These are phyloP conservation scores for Atrichornis clamosus DNA, from an alignment of 2,113 vertebrate species.

Conservation along the genomic window DNA sequence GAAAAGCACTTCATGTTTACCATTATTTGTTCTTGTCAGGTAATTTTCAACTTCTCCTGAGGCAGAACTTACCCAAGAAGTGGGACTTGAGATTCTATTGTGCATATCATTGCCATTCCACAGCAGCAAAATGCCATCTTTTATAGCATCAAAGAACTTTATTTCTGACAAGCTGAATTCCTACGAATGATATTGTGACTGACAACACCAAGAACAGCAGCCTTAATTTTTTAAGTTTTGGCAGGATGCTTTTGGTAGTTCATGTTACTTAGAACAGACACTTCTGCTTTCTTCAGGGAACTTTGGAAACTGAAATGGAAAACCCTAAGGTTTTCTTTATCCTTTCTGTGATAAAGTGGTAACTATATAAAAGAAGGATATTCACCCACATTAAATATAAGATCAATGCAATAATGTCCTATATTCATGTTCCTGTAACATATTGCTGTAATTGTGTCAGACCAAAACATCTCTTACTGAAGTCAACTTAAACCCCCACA, in stretches of 20 bases:
- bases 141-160: slow-evolving; percentile 15
- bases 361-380: slow-evolving; percentile 29
- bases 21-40: slow-evolving; percentile 1
- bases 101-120: not conserved
- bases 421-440: not conserved
- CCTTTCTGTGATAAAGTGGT: not conserved
- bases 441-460: not conserved
- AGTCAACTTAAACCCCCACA: not conserved
- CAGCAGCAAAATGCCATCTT: slow-evolving; percentile 12
- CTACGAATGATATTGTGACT: slow-evolving; percentile 22
- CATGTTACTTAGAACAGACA: slow-evolving; percentile 32
- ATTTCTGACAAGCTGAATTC: slow-evolving; percentile 43
- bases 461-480: not conserved
- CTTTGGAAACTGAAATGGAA: slow-evolving; percentile 31
- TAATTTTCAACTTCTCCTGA: slow-evolving; percentile 15
- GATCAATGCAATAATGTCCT: not conserved
- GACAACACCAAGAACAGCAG: slow-evolving; percentile 39
- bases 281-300: slow-evolving; percentile 27
- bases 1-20: not conserved
- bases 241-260: slow-evolving; percentile 15
- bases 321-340: not conserved
- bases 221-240: slow-evolving; percentile 23
- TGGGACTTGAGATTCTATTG: slow-evolving; percentile 41
- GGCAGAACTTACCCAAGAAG: slow-evolving; percentile 3
- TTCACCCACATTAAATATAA: not conserved